Evolutionary conservation across 2,113 vertebrate genomes (phyloP), one percentile per base, ranked within the genome.

Genomic region (Melanotaenia duboulayi): DNA sequence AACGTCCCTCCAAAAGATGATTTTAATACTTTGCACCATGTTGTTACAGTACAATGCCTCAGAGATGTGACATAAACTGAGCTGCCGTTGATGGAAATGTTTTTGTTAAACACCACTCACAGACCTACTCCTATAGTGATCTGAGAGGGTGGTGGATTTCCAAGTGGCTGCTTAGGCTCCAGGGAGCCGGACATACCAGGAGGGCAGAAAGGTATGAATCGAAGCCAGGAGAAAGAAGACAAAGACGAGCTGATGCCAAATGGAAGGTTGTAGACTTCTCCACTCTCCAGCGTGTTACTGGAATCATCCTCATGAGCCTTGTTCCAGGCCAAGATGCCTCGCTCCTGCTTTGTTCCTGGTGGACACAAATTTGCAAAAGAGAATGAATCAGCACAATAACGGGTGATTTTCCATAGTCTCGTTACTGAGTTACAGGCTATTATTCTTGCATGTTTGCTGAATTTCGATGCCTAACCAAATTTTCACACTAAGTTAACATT

Each of bases 281-380:
- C 82, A 19, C 90, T 10, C 7, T 92, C 92, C 12, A 77, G 57
- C 0, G 87, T 88, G 65, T 89, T 92, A n/a, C 87, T 91, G 0
- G 13, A 81, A 13, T 91, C 91, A 0, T 90, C 92, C 14, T 91
- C 76, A 7, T 95, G 92, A 60, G 86, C 89, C n/a, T 93, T 88
- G 78, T 92, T 96, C 97, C 97, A 99, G 0, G 93, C 88, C 54
- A 92, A 57, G 23, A 99, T 92, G 2, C 97, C 98, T 6, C 97
- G 92, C 78, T 99, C 97, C 44, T 94, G 92, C 79, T 88, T 93
- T 16, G 95, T 95, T 70, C 97, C 98, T 99, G 86, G 59, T 54
- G 28, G 66, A 79, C 39, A 79, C 48, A 17, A 63, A 49, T 7
- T 4, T 32, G 12, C 6, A 25, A 57, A 35, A 57, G 16, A 28